phyloP scores from a whole-genome alignment of 2,888 invertebrate genomes.

The Chydorus sphaericus region DNA sequence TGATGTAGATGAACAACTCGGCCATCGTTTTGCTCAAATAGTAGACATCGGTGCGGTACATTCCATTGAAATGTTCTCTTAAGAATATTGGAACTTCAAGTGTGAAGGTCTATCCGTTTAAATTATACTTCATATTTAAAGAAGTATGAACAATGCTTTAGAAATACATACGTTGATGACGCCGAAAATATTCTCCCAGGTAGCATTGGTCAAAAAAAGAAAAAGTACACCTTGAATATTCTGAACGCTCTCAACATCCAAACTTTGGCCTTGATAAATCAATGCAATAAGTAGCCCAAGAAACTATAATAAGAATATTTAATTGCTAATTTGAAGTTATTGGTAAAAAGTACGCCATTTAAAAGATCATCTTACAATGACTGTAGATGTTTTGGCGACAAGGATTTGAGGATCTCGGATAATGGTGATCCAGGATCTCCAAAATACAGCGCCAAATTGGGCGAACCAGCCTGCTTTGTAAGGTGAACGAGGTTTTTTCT shows the following conservation, averaged over 20 bases:
- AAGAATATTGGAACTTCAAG: conserved; percentile 77
- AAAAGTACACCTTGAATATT: conserved; percentile 88
- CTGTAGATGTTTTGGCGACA: conserved; percentile 74
- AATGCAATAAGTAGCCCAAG: conserved; percentile 49
- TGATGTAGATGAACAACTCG: conserved; percentile 71
- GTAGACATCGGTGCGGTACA: conserved; percentile 82
- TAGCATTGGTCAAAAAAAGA: conserved; percentile 79
- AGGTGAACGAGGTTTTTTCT: conserved; percentile 31
- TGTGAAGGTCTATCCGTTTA: conserved; percentile 56
- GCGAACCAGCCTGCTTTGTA: conserved; percentile 76
- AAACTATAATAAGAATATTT: too few relatives aligned
- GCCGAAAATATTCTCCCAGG: conserved; percentile 87
- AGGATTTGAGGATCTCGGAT: conserved; percentile 81
- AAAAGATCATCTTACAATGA: conserved; percentile 51
- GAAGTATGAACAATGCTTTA: background rate
- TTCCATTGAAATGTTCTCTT: conserved; percentile 72
- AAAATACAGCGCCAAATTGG: conserved; percentile 76
- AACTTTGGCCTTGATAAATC: conserved; percentile 66
- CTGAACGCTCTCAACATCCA: conserved; percentile 77
- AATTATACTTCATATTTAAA: background rate
- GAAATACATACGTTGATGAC: conserved; percentile 66
- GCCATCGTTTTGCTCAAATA: conserved; percentile 80
- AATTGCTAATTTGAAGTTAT: too few relatives aligned
- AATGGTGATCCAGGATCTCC: conserved; percentile 78
- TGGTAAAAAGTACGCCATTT: too few relatives aligned